Conservation (phyloP, 2,888 invertebrate species). For the Ischnura elegans region DNA sequence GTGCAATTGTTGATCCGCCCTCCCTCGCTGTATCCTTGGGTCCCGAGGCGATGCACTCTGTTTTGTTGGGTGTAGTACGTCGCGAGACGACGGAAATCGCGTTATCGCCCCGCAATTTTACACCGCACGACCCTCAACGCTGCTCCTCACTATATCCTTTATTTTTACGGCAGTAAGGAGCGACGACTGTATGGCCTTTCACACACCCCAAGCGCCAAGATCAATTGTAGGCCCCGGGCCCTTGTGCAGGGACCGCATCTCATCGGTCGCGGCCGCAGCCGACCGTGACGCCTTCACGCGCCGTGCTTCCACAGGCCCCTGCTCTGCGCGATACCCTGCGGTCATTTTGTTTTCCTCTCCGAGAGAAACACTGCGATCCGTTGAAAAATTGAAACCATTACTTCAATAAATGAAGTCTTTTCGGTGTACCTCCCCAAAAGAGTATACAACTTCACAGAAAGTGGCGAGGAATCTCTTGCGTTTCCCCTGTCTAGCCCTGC, state of each 20-base stretch:
- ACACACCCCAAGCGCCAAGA: not conserved
- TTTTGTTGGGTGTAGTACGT: too few relatives aligned
- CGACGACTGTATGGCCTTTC: not conserved
- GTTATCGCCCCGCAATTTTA: constrained; percentile 4
- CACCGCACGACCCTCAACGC: not conserved
- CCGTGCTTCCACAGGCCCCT: not conserved
- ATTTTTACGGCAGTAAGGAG: not conserved
- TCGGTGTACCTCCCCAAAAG: too few relatives aligned
- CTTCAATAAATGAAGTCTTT: too few relatives aligned
- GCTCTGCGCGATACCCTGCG: not conserved
- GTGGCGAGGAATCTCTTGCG: too few relatives aligned
- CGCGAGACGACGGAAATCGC: not conserved
- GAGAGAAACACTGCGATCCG: too few relatives aligned
- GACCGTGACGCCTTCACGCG: not conserved
- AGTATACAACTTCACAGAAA: too few relatives aligned
- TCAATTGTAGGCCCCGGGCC: not conserved
- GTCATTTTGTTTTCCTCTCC: too few relatives aligned
- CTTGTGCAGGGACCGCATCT: not conserved
- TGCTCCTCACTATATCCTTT: not conserved
- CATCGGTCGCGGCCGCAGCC: not conserved
- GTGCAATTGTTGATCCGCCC: not conserved
- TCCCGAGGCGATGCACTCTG: not conserved
- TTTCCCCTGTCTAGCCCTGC: too few relatives aligned
- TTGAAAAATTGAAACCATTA: too few relatives aligned
- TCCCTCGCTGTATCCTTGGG: not conserved